Conservation (phyloP, 1,140 invertebrate genomes). For the Microplitis mediator region DNA sequence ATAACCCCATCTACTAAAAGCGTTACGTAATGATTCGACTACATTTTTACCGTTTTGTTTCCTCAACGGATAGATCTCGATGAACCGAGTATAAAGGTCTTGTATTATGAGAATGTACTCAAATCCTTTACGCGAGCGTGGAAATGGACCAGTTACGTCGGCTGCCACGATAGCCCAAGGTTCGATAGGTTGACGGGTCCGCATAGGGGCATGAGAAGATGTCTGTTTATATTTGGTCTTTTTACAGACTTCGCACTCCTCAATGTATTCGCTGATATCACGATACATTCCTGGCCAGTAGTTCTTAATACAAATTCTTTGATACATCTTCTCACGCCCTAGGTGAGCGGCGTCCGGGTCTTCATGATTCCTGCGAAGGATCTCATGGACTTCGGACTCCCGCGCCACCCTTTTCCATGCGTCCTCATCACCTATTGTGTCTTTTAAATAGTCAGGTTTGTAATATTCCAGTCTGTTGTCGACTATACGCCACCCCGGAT, state of each 20-base stretch:
- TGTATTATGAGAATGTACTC: slow-evolving; percentile 10
- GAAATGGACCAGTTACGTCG: neutral
- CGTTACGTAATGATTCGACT: too few species aligned
- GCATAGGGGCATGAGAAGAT: neutral
- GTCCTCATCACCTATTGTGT: too few species aligned
- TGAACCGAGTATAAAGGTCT: slow-evolving; percentile 16
- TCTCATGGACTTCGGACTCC: too few species aligned
- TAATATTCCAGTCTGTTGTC: too few species aligned
- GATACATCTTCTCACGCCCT: neutral
- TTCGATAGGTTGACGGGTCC: neutral
- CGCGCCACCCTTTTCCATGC: too few species aligned
- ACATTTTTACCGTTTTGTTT: too few species aligned
- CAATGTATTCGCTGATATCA: neutral
- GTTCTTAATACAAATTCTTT: neutral
- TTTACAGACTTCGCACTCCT: neutral
- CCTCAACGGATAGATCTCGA: too few species aligned
- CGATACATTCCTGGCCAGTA: neutral
- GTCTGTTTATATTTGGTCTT: neutral
- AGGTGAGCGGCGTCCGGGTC: neutral
- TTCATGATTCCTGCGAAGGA: too few species aligned
- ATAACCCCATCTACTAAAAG: too few species aligned
- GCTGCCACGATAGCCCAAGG: neutral
- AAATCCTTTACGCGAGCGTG: slow-evolving; percentile 11
- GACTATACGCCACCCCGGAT: too few species aligned
- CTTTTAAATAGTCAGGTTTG: too few species aligned